Conservation (phyloP, 2,113 vertebrate genomes). For the Phrynosoma platyrhinos region DNA sequence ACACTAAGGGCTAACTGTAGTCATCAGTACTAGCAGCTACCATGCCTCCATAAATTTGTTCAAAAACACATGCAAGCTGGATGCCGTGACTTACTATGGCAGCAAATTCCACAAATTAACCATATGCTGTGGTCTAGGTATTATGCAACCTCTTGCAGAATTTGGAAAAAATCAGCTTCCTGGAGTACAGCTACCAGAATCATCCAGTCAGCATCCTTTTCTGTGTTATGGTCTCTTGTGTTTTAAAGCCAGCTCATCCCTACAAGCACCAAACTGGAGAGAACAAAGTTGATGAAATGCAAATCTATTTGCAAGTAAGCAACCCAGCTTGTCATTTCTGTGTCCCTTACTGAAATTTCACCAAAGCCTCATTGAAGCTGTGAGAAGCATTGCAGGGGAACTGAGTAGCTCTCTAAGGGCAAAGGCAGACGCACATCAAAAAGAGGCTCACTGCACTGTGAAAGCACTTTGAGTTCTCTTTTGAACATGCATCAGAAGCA, state of each 20-base stretch:
- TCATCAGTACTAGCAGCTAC: background rate
- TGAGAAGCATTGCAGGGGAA: background rate
- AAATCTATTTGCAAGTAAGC: background rate
- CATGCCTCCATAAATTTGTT: background rate
- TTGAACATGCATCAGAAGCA: background rate
- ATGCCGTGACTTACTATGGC: background rate
- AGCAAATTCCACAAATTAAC: background rate
- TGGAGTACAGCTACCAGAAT: too few relatives aligned
- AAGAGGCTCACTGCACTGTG: background rate
- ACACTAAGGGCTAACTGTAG: too few relatives aligned
- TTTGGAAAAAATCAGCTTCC: too few relatives aligned
- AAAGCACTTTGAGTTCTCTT: background rate
- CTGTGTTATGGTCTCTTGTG: background rate
- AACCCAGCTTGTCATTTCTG: background rate
- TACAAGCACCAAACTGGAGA: background rate
- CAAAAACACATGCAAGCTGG: background rate
- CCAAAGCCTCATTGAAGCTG: background rate
- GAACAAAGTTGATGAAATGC: background rate
- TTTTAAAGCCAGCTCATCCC: background rate
- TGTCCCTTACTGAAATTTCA: background rate
- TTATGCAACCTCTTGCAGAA: background rate
- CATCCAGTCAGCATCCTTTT: too few relatives aligned
- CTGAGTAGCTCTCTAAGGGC: background rate
- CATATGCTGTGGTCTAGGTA: background rate
- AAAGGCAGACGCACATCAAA: background rate